These are phyloP conservation scores for Leptosomus discolor DNA, from an alignment of 2,113 vertebrate species.

Conservation along the genomic window DNA sequence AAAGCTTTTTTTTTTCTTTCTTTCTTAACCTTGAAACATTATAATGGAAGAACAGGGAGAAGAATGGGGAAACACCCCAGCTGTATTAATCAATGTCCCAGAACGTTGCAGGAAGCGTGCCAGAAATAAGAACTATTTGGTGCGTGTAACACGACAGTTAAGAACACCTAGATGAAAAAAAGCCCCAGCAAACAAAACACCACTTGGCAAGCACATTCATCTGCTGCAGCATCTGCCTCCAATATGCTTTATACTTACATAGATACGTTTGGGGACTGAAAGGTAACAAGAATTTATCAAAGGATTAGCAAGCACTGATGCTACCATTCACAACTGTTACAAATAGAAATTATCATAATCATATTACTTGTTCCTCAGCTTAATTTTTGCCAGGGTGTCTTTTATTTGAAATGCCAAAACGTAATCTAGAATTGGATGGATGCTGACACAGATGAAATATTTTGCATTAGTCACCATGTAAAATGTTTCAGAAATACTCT, in stretches of 20 bases:
- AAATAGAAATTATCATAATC: conserved; percentile 2
- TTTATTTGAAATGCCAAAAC: conserved; percentile 29
- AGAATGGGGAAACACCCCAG: neutral
- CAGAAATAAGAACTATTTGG: neutral
- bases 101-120: neutral
- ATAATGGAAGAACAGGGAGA: neutral
- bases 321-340: neutral
- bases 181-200: neutral
- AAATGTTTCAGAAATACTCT: neutral
- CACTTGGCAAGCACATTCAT: neutral
- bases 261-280: conserved; percentile 4
- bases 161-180: neutral
- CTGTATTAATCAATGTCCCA: neutral
- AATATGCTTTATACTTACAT: conserved; percentile 19
- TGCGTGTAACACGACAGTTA: neutral
- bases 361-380: neutral
- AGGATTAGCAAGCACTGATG: conserved; percentile 42
- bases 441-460: conserved; percentile 29
- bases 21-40: too few species aligned
- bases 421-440: neutral
- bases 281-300: conserved; percentile 52
- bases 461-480: neutral
- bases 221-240: conserved; percentile 7
- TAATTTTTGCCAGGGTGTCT: conserved; percentile 18
- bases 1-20: too few species aligned